Evolutionary conservation across 2,797 vertebrate species (phyloP).

Genomic region (Rachycentron canadum): DNA sequence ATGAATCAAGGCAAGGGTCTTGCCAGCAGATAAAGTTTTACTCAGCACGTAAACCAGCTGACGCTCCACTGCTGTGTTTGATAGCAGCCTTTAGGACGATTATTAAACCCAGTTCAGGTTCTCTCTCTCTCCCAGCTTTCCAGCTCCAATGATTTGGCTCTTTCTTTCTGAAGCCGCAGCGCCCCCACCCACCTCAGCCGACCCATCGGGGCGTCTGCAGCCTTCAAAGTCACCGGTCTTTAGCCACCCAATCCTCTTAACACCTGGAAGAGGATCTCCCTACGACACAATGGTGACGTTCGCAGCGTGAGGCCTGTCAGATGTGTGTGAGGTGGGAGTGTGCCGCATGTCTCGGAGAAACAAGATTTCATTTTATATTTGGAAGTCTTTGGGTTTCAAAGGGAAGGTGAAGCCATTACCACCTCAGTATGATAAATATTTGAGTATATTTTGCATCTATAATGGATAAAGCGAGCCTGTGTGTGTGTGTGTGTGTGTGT

Average conservation of each 20-base stretch:
- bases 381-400: constrained; percentile 31
- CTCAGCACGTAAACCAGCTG: constrained; percentile 25
- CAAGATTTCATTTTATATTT: constrained; percentile 6
- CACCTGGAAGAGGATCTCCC: constrained; percentile 54
- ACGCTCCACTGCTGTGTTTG: constrained; percentile 10
- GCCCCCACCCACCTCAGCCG: neutral
- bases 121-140: constrained; percentile 23
- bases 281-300: constrained; percentile 58
- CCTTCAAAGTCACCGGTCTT: constrained; percentile 67
- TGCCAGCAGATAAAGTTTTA: constrained; percentile 39
- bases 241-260: constrained; percentile 75
- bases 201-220: constrained; percentile 43
- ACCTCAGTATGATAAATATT: constrained; percentile 37
- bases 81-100: constrained; percentile 43
- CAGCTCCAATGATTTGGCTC: constrained; percentile 20
- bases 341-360: constrained; percentile 11
- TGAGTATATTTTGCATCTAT: constrained; percentile 27
- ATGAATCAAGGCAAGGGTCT: constrained; percentile 49
- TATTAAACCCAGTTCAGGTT: constrained; percentile 51
- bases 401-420: constrained; percentile 13
- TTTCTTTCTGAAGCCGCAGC: constrained; percentile 36
- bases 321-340: constrained; percentile 44
- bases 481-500: neutral
- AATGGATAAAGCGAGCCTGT: neutral
- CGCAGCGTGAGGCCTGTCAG: constrained; percentile 47